These are phyloP conservation scores for Gasterosteus aculeatus DNA, from an alignment of 2,113 vertebrate genomes.

Conservation along the genomic window DNA sequence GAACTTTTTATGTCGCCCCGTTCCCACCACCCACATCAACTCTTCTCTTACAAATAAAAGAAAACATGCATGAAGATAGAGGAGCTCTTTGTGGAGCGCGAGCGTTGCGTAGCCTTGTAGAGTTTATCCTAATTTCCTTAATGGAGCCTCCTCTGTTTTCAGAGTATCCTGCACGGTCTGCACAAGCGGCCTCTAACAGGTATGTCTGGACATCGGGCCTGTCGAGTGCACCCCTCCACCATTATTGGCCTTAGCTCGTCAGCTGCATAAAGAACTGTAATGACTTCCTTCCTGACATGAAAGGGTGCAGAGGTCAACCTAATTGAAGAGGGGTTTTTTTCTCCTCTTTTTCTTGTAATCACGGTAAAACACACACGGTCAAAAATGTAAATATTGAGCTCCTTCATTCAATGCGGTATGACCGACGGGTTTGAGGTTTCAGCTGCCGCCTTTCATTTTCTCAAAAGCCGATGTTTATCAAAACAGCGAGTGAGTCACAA, in stretches of 20 bases:
- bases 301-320: slow-evolving; percentile 72
- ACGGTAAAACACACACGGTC: slow-evolving; percentile 65
- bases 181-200: slow-evolving; percentile 35
- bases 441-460: slow-evolving; percentile 45
- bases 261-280: slow-evolving; percentile 79
- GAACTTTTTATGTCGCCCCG: background rate
- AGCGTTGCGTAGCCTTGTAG: slow-evolving; percentile 36
- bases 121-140: slow-evolving; percentile 69
- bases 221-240: slow-evolving; percentile 35
- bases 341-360: slow-evolving; percentile 64
- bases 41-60: background rate
- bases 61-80: background rate
- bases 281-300: slow-evolving; percentile 84
- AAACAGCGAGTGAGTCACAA: slow-evolving; percentile 38
- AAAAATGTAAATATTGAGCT: slow-evolving; percentile 79
- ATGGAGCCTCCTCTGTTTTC: slow-evolving; percentile 69
- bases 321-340: slow-evolving; percentile 63
- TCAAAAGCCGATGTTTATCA: slow-evolving; percentile 41
- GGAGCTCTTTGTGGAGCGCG: slow-evolving; percentile 51
- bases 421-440: slow-evolving; percentile 64
- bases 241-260: slow-evolving; percentile 65
- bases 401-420: slow-evolving; percentile 57
- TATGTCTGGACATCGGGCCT: slow-evolving; percentile 51
- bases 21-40: background rate
- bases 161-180: slow-evolving; percentile 40